Evolutionary conservation across 2,113 vertebrate genomes (phyloP), one percentile per base, ranked within the genome.

Genomic region (Motacilla alba): DNA sequence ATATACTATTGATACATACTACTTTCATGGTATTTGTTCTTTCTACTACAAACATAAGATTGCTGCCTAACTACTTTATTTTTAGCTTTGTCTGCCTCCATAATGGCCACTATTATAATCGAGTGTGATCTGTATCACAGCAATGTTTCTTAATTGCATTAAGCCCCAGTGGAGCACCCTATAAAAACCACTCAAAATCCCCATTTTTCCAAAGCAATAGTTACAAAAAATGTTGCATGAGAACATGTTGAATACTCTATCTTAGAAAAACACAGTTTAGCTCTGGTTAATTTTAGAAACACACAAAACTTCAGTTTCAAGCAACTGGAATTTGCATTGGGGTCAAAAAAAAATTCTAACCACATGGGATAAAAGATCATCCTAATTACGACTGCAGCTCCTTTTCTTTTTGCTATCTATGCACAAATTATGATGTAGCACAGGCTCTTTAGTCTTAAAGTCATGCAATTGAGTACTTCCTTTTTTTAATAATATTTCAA

Each of bases 301-400:
- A 94, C 67, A 93, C 18, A 87, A 31, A 78, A 55, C 23, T 94
- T 96, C 74, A 58, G 77, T 88, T 95, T 94, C 90, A 95, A 96
- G 80, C 31, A 84, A 41, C 3, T 17, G 76, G 8, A 87, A 74
- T 53, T 94, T 72, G 69, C 23, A 69, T 30, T 41, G 55, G 8
- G 10, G 50, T 74, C 7, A 87, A 43, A 75, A 89, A 83, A 73
- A 84, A 67, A 13, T 72, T 58, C 26, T 68, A 83, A 46, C 46
- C 56, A 41, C 63, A 69, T 3, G 33, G 33, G 41, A 94, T 49
- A 90, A 53, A 60, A 13, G 43, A 68, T 74, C n/a, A 41, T 79
- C 55, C 78, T 73, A 95, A 69, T 77, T 50, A 56, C 2, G 52
- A 58, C 30, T 62, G 37, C 20, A 91, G 33, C 30, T 66, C 49